Conservation (phyloP, 2,113 vertebrate species). For the Mixornis gularis region DNA sequence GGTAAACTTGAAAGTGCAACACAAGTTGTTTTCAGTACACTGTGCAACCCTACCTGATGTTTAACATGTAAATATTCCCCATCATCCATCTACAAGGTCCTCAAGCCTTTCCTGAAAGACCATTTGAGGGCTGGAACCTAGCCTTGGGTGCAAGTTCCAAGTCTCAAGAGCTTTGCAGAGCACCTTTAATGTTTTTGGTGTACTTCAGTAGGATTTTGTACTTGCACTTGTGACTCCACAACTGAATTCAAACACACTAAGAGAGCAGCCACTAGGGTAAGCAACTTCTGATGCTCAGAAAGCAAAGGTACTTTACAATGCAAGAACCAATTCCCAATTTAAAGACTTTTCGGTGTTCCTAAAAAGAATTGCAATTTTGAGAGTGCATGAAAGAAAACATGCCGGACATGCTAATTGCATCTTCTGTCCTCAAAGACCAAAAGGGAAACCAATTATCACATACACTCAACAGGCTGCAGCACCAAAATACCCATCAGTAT, state of each 20-base stretch:
- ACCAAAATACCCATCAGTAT: slow-evolving; percentile 54
- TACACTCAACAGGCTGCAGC: slow-evolving; percentile 50
- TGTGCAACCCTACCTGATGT: not conserved
- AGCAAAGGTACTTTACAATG: not conserved
- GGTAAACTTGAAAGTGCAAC: slow-evolving; percentile 9
- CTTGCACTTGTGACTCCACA: not conserved
- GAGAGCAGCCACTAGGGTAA: not conserved
- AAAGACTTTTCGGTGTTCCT: not conserved
- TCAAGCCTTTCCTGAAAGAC: not conserved
- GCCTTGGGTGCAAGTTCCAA: not conserved
- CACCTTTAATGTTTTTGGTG: not conserved
- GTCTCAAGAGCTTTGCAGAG: not conserved
- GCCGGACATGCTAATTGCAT: slow-evolving; percentile 71
- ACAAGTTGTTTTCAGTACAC: not conserved
- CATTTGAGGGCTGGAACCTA: not conserved
- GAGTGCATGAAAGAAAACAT: slow-evolving; percentile 48
- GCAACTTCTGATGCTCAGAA: slow-evolving; percentile 19
- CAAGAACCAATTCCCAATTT: slow-evolving; percentile 29
- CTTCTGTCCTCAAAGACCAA: slow-evolving; percentile 67
- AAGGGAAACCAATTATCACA: slow-evolving; percentile 73
- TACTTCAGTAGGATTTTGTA: slow-evolving; percentile 17
- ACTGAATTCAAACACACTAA: slow-evolving; percentile 3
- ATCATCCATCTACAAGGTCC: not conserved
- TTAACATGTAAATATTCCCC: slow-evolving; percentile 13
- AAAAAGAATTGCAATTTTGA: slow-evolving; percentile 58